These are phyloP conservation scores for Drosophila athabasca DNA, from an alignment of 1,140 invertebrate genomes.

Conservation along the genomic window DNA sequence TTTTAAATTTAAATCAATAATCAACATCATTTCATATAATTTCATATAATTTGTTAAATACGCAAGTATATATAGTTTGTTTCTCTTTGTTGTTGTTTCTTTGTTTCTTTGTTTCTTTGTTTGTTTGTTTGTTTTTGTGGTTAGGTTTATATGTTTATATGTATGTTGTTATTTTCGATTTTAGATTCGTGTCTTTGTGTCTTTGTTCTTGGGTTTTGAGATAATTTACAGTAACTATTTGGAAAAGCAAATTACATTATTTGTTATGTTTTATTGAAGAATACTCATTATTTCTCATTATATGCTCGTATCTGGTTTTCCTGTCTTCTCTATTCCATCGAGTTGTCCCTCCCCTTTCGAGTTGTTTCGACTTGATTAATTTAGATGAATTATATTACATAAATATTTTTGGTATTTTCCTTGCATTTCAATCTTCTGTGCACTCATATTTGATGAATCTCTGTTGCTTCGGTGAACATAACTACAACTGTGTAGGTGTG, in stretches of 20 bases:
- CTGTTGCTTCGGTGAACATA: conserved; percentile 63
- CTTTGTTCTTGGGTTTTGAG: conserved; percentile 46
- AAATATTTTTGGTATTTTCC: conserved; percentile 70
- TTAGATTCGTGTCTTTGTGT: conserved; percentile 39
- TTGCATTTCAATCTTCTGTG: conserved; percentile 29
- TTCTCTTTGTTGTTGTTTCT: conserved; percentile 59
- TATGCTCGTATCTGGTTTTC: conserved; percentile 41
- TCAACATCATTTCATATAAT: conserved; percentile 80
- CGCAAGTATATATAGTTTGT: conserved; percentile 77
- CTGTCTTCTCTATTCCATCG: conserved; percentile 32
- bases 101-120: conserved; percentile 29
- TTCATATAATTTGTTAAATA: conserved; percentile 77
- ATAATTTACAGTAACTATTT: conserved; percentile 78
- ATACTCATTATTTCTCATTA: conserved; percentile 62
- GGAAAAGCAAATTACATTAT: conserved; percentile 68
- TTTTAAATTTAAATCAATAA: conserved; percentile 80
- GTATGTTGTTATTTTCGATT: conserved; percentile 34
- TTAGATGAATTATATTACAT: conserved; percentile 81
- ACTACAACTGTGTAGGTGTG: conserved; percentile 72
- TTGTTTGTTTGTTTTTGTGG: conserved; percentile 55
- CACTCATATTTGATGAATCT: conserved; percentile 31
- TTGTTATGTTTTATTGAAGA: conserved; percentile 58
- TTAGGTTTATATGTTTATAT: conserved; percentile 40
- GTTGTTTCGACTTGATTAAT: conserved; percentile 43
- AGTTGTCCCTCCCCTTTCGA: conserved; percentile 4